Evolutionary conservation across 2,797 vertebrate species (phyloP).

Genomic region (Fundulus diaphanus): DNA sequence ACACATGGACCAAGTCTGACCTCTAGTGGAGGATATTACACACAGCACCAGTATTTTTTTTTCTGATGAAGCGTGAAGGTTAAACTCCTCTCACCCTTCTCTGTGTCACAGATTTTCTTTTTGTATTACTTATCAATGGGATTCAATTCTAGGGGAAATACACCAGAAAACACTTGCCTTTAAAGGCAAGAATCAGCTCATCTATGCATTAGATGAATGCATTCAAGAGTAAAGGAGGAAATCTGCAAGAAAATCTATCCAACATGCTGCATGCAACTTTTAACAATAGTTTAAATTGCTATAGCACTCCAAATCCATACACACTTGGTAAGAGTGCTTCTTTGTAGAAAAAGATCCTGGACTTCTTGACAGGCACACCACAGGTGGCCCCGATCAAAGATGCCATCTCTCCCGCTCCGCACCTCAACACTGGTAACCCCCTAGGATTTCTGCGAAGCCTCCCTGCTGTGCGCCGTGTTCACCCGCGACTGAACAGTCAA

Average conservation of each 20-base stretch:
- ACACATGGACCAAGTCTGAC: conserved; percentile 60
- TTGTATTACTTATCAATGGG: background rate
- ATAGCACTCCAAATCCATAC: background rate
- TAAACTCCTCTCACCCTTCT: background rate
- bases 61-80: too few species aligned
- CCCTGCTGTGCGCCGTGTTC: background rate
- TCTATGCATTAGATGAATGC: background rate
- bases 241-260: background rate
- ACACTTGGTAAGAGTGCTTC: background rate
- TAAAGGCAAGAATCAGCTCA: background rate
- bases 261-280: background rate
- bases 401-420: background rate
- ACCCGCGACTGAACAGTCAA: background rate
- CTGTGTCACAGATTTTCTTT: background rate
- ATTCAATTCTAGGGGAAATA: background rate
- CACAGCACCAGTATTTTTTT: conserved; percentile 26
- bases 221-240: background rate
- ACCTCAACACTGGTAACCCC: background rate
- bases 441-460: background rate
- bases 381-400: background rate
- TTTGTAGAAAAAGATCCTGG: background rate
- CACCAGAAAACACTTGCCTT: background rate
- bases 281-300: background rate
- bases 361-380: conserved; percentile 8
- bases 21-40: conserved; percentile 56